These are phyloP conservation scores for Indicator indicator DNA, from an alignment of 2,113 vertebrate species.

Conservation along the genomic window DNA sequence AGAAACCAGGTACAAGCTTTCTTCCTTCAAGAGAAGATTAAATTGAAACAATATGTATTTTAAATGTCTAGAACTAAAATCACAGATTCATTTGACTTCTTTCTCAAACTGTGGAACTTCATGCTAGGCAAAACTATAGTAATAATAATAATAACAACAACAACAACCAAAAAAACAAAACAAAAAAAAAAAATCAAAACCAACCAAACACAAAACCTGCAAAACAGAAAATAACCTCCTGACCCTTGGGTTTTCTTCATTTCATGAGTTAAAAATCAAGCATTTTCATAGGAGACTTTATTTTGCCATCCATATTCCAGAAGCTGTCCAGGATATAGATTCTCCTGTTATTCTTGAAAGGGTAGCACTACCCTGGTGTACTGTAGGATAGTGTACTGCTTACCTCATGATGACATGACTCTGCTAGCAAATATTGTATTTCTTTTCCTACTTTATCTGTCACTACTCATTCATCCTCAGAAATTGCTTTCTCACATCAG, in stretches of 20 bases:
- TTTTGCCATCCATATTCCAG: not conserved
- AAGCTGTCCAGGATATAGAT: not conserved
- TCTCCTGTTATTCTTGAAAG: not conserved
- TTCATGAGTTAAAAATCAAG: not conserved
- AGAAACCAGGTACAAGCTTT: not conserved
- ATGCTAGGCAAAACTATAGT: not conserved
- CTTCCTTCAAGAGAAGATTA: not conserved
- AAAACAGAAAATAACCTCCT: not conserved
- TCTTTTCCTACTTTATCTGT: not conserved
- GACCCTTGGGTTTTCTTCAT: not conserved
- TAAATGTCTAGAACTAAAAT: not conserved
- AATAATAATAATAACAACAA: not conserved
- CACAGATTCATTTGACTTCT: not conserved
- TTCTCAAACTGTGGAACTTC: not conserved
- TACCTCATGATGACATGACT: not conserved
- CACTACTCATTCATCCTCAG: not conserved
- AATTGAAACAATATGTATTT: not conserved
- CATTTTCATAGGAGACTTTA: not conserved
- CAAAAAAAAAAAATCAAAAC: not conserved
- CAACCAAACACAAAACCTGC: not conserved
- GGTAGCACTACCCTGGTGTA: not conserved
- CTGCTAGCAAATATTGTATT: not conserved
- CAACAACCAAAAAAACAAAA: not conserved
- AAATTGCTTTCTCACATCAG: not conserved
- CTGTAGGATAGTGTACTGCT: not conserved